Evolutionary conservation across 2,113 vertebrate species (phyloP), one percentile per base, ranked within the genome.

Genomic region (Ceratotherium simum): DNA sequence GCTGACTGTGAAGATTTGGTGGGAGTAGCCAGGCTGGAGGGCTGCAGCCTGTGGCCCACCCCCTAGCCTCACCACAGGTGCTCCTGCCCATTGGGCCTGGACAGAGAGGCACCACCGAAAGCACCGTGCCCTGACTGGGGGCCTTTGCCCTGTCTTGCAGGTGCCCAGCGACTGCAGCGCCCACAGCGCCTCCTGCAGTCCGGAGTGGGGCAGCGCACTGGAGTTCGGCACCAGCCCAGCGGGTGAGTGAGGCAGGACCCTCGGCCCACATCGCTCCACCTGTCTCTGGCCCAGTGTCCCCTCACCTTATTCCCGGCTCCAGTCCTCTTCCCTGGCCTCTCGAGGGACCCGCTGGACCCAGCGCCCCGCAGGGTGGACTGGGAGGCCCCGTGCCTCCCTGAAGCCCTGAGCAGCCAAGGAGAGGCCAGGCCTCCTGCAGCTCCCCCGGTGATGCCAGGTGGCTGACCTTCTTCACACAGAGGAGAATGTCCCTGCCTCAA

Each of bases 161-260:
- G 99, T 99, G 78, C 98, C 99, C 84, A 98, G 99, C 3, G 99
- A 99, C 82, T 99, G 99, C 46, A 99, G 99, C 65, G 99, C 99
- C 4, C 98, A 99, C 98, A 99, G 99, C 97, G 99, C 99, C 39
- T 99, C 99, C 99, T 99, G 99, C 98, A 99, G 99, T 97, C 99
- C 99, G 0, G 99, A 99, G 98, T 99, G 99, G 99, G 99, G 99
- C 98, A 99, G 98, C 86, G 99, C 99, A 81, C 99, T 99, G 33
- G 99, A 99, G 48, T 99, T 99, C 46, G 98, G 99, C 97, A 98
- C 99, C 97, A 99, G 96, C 90, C 96, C 99, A 0, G 99, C 99
- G 17, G 99, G 99, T 99, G 99, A 99, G 90, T 94, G 84, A 85
- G 73, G 18, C 69, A 4, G 29, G 25, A 93, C 56, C n/a, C 72